phyloP scores from a whole-genome alignment of 2,888 invertebrate species.

The Agrotis exclamationis region DNA sequence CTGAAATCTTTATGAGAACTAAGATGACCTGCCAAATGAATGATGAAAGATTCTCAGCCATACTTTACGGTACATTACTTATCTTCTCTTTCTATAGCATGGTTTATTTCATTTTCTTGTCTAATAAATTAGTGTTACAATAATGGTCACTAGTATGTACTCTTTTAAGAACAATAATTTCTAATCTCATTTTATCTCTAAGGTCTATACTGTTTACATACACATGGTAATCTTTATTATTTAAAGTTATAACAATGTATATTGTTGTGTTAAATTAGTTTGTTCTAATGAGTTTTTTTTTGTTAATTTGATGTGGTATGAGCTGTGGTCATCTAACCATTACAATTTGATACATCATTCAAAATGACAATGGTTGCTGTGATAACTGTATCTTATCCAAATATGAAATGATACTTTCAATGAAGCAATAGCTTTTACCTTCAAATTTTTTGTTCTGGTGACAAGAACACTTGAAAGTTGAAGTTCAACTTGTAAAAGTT shows the following conservation, averaged over 20 bases:
- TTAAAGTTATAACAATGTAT: constrained; percentile 11
- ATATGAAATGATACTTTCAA: constrained; percentile 5
- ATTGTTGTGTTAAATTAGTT: neutral
- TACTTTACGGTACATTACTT: constrained; percentile 19
- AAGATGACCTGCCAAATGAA: constrained; percentile 48
- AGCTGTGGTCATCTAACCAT: constrained; percentile 18
- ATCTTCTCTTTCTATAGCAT: constrained; percentile 24
- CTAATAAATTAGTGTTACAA: constrained; percentile 14
- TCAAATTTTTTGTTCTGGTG: neutral
- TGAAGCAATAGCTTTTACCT: constrained; percentile 27
- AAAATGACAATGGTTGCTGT: constrained; percentile 8
- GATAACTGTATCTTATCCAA: constrained; percentile 8
- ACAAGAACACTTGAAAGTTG: neutral
- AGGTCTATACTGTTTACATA: constrained; percentile 22
- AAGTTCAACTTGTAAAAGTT: neutral
- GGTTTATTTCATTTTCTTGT: constrained; percentile 7
- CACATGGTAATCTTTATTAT: constrained; percentile 20
- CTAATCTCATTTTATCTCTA: constrained; percentile 15
- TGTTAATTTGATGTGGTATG: constrained; percentile 19
- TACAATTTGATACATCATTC: constrained; percentile 9
- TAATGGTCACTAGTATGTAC: neutral
- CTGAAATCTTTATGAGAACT: constrained; percentile 55
- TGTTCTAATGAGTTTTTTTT: constrained; percentile 4
- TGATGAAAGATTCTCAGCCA: constrained; percentile 49
- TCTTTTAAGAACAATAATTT: constrained; percentile 23